Evolutionary conservation across 2,113 vertebrate genomes (phyloP).

Genomic region (Sclerurus mexicanus): DNA sequence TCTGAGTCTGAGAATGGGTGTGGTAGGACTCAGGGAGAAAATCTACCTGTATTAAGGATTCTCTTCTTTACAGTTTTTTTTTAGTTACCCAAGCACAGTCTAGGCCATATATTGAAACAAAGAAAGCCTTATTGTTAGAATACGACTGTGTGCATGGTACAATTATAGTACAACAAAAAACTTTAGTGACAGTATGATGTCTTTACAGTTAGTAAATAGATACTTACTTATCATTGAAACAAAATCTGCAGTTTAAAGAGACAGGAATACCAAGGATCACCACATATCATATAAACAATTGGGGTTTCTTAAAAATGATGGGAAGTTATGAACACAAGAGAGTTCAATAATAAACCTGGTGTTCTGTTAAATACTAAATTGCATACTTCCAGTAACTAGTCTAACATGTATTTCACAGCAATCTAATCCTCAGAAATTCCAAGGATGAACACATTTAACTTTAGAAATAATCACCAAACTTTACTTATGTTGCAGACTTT

Average conservation of each 20-base stretch:
- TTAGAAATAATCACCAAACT: background rate
- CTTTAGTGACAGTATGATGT: background rate
- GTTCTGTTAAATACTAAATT: background rate
- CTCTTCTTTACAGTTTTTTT: background rate
- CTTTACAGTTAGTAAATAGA: background rate
- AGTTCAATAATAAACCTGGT: background rate
- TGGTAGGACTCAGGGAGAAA: background rate
- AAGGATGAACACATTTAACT: background rate
- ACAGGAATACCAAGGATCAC: background rate
- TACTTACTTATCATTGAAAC: background rate
- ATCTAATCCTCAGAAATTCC: background rate
- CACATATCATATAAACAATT: background rate
- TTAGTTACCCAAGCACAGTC: background rate
- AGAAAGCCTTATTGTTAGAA: background rate
- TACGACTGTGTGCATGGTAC: background rate
- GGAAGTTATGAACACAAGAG: background rate
- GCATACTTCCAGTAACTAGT: background rate
- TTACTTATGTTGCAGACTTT: conserved; percentile 2
- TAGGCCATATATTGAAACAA: background rate
- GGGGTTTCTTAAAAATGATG: background rate
- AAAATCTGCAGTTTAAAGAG: background rate
- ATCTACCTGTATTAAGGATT: background rate
- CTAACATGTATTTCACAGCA: background rate
- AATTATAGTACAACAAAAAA: background rate
- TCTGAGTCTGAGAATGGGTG: background rate